A percentile compares a stretch with the other conserved stretches of the same genome.
These are phyloP conservation scores for Heterohyrax brucei DNA, from an alignment of 2,797 vertebrate genomes.

Conservation along the genomic window DNA sequence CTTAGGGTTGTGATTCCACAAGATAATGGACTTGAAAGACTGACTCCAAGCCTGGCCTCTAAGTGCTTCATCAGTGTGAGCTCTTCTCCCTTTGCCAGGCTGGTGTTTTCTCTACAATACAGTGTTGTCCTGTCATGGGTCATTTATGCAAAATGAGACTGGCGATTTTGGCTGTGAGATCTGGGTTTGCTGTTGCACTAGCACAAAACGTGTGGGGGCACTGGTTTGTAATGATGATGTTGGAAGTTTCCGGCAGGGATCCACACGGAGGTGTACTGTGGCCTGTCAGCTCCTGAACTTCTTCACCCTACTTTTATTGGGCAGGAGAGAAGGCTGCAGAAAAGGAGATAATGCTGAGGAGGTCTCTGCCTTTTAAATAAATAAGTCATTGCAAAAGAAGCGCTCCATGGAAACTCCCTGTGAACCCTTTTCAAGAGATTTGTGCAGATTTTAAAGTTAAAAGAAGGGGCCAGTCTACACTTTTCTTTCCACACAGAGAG, in stretches of 20 bases:
- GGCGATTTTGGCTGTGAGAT: neutral
- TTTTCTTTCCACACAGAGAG: slow-evolving; percentile 84
- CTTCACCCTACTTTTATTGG: neutral
- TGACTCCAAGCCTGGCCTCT: neutral
- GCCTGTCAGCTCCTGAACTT: neutral
- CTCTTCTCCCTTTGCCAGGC: neutral
- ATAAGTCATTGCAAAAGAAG: neutral
- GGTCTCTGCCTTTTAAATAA: neutral
- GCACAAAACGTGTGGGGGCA: neutral
- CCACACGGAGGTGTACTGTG: neutral
- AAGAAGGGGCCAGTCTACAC: slow-evolving; percentile 78
- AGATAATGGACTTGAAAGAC: neutral
- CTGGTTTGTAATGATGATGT: neutral
- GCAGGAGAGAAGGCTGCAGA: neutral
- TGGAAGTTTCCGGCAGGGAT: neutral
- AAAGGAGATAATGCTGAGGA: neutral
- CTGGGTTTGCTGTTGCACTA: neutral
- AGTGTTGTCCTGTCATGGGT: neutral
- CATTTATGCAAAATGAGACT: neutral
- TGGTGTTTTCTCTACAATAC: neutral
- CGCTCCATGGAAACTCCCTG: slow-evolving; percentile 63
- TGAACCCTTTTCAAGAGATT: slow-evolving; percentile 81
- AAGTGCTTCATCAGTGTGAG: neutral
- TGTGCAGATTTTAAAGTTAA: slow-evolving; percentile 85
- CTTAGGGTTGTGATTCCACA: neutral